These are phyloP conservation scores for Trichonephila inaurata DNA, from an alignment of 1,140 invertebrate genomes.

Conservation along the genomic window DNA sequence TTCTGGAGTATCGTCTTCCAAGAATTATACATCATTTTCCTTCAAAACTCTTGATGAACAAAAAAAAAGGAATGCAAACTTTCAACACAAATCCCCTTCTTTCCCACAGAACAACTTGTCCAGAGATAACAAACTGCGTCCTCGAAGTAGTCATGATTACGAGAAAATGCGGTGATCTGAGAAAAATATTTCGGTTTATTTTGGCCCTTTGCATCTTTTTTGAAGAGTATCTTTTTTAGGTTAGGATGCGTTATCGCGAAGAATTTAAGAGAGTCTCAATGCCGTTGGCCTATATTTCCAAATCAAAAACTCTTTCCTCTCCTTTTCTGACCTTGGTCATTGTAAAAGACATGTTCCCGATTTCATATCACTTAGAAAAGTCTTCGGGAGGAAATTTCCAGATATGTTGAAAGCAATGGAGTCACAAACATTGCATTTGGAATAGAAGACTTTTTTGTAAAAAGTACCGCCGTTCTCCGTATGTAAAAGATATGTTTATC, in stretches of 20 bases:
- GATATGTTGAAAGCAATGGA: neutral
- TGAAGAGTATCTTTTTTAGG: neutral
- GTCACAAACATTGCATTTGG: neutral
- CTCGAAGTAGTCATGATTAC: neutral
- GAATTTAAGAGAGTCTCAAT: neutral
- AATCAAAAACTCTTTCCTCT: neutral
- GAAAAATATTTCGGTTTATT: neutral
- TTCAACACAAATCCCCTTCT: too few relatives aligned
- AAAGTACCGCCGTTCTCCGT: too few relatives aligned
- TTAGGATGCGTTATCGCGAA: neutral
- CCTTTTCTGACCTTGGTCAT: neutral
- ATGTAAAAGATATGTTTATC: neutral
- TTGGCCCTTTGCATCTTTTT: neutral
- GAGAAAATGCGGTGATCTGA: neutral
- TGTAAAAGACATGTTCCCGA: neutral
- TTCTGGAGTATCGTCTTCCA: too few relatives aligned
- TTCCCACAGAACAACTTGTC: neutral
- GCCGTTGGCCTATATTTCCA: neutral
- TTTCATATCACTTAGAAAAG: neutral
- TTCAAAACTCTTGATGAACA: too few relatives aligned
- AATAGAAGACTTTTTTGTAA: too few relatives aligned
- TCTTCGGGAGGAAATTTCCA: constrained; percentile 9
- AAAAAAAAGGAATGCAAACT: too few relatives aligned
- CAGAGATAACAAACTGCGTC: neutral
- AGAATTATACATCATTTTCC: too few relatives aligned